Evolutionary conservation across 2,797 vertebrate genomes (phyloP), one percentile per base, ranked within the genome.

Genomic region (Acomys russatus): DNA sequence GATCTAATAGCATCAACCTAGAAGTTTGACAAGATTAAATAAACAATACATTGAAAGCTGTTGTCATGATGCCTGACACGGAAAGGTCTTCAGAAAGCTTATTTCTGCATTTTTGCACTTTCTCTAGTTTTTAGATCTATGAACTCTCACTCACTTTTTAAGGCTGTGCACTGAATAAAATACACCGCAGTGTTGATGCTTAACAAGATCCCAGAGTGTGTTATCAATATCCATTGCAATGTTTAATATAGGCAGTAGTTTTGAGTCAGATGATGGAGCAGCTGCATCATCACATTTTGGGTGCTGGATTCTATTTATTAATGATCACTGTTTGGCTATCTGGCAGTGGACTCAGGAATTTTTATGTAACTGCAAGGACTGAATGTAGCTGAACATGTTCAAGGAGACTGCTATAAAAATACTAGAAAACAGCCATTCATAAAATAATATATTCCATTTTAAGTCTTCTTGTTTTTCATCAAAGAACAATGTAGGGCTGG

Each of bases 391-490:
- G 11, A 89, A 92, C 61, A 25, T 23, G 22, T 77, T 92, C 89
- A 10, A 61, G 4, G 33, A 56, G 6, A 91, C 77, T 90, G 44
- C 66, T 84, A 85, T 2, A 49, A 95, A 95, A 84, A 77, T 18
- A 78, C 56, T 14, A 76, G 33, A 95, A 89, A 92, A 73, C 1
- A 90, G 3, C 85, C 51, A 87, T 30, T 80, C 22, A 82, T 68
- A 71, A 90, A 94, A 95, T 77, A 88, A 70, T 64, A 78, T 54
- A 4, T 78, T 30, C n/a, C 79, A 23, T 85, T 85, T 87, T 85
- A 66, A 77, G 96, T 56, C 23, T 12, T 7, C 93, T 1, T 74
- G 23, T 4, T 93, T 95, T 95, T 49, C 79, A 90, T 95, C 35
- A 92, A 85, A 56, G 56, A 96, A 11, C 28, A 11, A 33, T 91